These are phyloP conservation scores for Virgularia gustaviana DNA, from an alignment of 92 coral and sea anemone genomes.

Conservation along the genomic window DNA sequence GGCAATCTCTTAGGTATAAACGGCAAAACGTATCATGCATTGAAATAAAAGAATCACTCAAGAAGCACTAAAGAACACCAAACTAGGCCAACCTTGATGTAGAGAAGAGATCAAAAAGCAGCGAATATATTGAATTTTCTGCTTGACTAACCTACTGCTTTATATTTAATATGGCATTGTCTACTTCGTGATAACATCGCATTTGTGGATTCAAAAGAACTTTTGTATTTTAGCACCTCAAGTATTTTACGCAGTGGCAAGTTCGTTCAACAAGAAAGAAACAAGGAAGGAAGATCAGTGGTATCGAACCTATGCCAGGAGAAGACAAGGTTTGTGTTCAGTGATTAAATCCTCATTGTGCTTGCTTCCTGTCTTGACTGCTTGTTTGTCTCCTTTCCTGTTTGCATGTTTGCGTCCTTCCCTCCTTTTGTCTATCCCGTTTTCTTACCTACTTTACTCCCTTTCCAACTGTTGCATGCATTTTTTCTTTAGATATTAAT, in stretches of 20 bases:
- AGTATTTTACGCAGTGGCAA: conserved; percentile 99
- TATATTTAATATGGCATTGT: background rate
- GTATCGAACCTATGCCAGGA: conserved; percentile 99
- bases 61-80: too few relatives aligned
- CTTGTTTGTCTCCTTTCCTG: too few relatives aligned
- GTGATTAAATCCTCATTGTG: too few relatives aligned
- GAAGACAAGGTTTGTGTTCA: conserved; percentile 94
- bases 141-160: background rate
- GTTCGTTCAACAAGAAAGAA: conserved; percentile 80
- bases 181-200: background rate
- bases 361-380: too few relatives aligned
- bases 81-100: too few relatives aligned
- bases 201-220: background rate
- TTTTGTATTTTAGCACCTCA: conserved; percentile 60
- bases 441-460: background rate
- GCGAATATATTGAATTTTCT: too few relatives aligned
- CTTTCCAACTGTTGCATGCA: background rate
- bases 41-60: too few relatives aligned
- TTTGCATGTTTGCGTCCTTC: too few relatives aligned
- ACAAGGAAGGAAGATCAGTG: conserved; percentile 92
- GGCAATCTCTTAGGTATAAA: too few relatives aligned
- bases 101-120: too few relatives aligned
- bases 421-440: too few relatives aligned
- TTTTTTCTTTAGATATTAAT: conserved; percentile 65
- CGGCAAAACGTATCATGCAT: too few relatives aligned